These are phyloP conservation scores for Dreissena polymorpha DNA, from an alignment of 1,140 invertebrate species.

Conservation along the genomic window DNA sequence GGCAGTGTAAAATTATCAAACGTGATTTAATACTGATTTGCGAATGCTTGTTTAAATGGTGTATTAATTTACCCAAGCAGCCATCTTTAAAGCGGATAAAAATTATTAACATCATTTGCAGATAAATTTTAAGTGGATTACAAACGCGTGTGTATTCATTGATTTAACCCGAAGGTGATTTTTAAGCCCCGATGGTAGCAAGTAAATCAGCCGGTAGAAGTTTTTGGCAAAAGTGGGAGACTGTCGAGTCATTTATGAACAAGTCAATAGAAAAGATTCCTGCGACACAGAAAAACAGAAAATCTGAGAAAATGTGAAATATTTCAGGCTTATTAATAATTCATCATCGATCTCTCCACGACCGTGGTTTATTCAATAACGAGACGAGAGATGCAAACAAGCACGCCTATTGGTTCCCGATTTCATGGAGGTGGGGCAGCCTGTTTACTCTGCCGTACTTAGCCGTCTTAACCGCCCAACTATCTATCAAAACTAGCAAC, in stretches of 20 bases:
- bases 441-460: conserved; percentile 56
- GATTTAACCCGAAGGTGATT: too few species aligned
- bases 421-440: conserved; percentile 26
- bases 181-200: too few species aligned
- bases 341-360: conserved; percentile 14
- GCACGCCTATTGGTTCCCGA: conserved; percentile 36
- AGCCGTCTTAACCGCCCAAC: conserved; percentile 43
- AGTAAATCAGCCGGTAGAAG: too few species aligned
- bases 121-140: conserved; percentile 48
- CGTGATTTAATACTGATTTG: conserved; percentile 47
- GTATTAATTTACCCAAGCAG: neutral
- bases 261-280: too few species aligned
- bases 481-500: conserved; percentile 57
- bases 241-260: too few species aligned
- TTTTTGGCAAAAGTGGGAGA: too few species aligned
- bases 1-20: conserved; percentile 43
- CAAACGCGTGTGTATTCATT: conserved; percentile 1
- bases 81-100: conserved; percentile 55
- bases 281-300: neutral
- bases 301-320: neutral
- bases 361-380: conserved; percentile 11
- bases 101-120: conserved; percentile 43
- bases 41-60: conserved; percentile 25
- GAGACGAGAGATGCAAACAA: neutral
- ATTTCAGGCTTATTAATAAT: conserved; percentile 26